phyloP scores from a whole-genome alignment of 2,113 vertebrate species.

The Taxidea taxus region DNA sequence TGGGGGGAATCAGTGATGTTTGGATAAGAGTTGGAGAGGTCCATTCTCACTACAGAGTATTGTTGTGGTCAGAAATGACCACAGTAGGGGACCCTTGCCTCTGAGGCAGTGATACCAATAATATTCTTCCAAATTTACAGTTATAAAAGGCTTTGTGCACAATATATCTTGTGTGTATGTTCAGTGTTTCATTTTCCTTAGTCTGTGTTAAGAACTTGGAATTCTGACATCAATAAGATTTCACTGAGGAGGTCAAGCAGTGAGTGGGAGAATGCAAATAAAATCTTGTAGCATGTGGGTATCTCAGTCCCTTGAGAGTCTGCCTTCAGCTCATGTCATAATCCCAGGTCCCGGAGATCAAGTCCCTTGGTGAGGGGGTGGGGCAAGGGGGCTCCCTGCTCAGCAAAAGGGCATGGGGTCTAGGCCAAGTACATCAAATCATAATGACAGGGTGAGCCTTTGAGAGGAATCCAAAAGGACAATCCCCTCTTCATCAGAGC shows the following conservation, averaged over 20 bases:
- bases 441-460: not conserved
- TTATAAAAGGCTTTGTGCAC: not conserved
- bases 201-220: not conserved
- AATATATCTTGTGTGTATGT: not conserved
- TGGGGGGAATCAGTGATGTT: no score
- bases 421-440: not conserved
- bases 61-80: not conserved
- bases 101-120: not conserved
- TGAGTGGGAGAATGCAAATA: not conserved
- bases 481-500: not conserved
- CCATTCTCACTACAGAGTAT: no score
- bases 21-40: not conserved
- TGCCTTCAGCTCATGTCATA: no score
- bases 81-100: not conserved
- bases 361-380: no score
- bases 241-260: not conserved
- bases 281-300: not conserved
- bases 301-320: no score
- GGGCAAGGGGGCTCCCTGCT: no score
- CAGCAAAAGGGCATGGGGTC: no score
- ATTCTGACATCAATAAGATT: not conserved
- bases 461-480: not conserved
- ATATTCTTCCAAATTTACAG: not conserved
- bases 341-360: no score
- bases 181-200: not conserved